Evolutionary conservation across 2,888 invertebrate species (phyloP), one percentile per base, ranked within the genome.

Genomic region (Phengaris alcon): DNA sequence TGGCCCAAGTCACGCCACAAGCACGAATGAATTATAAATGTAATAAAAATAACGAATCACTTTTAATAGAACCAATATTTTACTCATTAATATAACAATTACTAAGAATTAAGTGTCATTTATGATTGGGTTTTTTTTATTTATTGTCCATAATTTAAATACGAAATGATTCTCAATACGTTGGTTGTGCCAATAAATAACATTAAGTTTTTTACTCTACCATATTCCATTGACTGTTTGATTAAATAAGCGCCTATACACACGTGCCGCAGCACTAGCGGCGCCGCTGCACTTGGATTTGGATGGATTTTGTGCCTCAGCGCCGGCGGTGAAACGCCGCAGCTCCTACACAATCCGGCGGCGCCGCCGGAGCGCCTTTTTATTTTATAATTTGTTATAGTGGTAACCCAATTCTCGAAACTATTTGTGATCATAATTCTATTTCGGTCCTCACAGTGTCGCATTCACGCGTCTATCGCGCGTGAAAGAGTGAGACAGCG

Each of bases 41-140:
- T 87, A 85, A 85, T 88, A 87, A 55, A 64, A 75, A 70, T 75
- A 78, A 77, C 76, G 77, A 64, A 35, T 64, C 77, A 77, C 76
- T 55, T 69, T 74, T 57, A 72, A 52, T 72, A 54, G 59, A 35
- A 69, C 74, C 35, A 6, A 72, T 73, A 44, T 57, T 59, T 70
- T 69, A 68, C 73, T 75, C 59, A 51, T 70, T 48, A 51, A 70
- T 51, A 10, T 51, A 51, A n/a, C 51, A 73, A 44, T 52, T 54
- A 52, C 78, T 73, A 75, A 82, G 2, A 48, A 51, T 59, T 48
- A n/a, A 59, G 74, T 64, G 64, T 44, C 13, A 44, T 64, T 22
- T 13, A 13, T 12, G 9, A 22, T 59, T 22, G 15, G 9, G 22
- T 44, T 64, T 35, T 64, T 35, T 12, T 6, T 64, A 35, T 35